phyloP scores from a whole-genome alignment of 2,797 vertebrate genomes.

The Enoplosus armatus region DNA sequence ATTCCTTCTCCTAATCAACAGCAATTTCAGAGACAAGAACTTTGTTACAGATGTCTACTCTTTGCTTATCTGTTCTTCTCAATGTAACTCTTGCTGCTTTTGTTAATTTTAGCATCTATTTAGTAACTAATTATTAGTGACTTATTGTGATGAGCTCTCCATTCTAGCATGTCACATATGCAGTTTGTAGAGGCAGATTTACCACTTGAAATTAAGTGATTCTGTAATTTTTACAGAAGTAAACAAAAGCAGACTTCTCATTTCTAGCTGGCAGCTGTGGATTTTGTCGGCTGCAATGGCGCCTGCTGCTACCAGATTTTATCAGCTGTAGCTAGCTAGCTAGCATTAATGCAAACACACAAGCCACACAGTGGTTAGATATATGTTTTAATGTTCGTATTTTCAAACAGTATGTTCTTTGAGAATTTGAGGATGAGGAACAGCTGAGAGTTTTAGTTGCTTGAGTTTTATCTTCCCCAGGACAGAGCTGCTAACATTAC shows the following conservation, averaged over 20 bases:
- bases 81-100: background rate
- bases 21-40: constrained; percentile 28
- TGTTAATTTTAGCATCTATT: background rate
- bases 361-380: background rate
- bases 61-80: background rate
- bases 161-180: background rate
- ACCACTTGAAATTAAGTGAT: background rate
- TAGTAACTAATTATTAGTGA: background rate
- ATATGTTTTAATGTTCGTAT: background rate
- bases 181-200: background rate
- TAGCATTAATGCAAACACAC: background rate
- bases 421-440: background rate
- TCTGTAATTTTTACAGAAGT: background rate
- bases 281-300: no score
- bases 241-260: background rate
- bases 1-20: constrained; percentile 54
- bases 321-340: background rate
- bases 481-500: background rate
- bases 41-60: constrained; percentile 26
- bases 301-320: background rate
- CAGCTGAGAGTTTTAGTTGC: background rate
- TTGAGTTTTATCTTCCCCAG: background rate
- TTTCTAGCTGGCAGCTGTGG: background rate
- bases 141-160: background rate
- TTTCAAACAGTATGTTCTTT: background rate